Conservation (phyloP, 2,888 invertebrate species). For the Abrostola tripartita region DNA sequence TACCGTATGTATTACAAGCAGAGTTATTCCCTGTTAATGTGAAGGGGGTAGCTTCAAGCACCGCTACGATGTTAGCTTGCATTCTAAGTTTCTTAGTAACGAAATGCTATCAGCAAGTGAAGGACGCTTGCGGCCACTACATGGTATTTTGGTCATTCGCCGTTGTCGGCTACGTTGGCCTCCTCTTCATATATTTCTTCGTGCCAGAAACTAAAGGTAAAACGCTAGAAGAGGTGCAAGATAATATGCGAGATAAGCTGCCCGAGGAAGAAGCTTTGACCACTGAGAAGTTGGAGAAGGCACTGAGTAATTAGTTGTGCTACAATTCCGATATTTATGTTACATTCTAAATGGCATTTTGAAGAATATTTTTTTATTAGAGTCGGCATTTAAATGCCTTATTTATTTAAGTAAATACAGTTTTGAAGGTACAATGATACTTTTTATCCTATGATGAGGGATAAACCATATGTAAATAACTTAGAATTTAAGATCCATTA, state of each 20-base stretch:
- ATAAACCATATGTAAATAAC: background rate
- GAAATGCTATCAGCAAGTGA: conserved; percentile 88
- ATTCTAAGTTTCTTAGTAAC: conserved; percentile 88
- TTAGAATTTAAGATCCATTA: background rate
- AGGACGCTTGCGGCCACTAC: conserved; percentile 87
- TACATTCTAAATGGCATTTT: conserved; percentile 11
- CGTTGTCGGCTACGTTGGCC: conserved; percentile 84
- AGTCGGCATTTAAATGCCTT: background rate
- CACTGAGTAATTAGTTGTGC: conserved; percentile 6
- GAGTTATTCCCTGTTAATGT: conserved; percentile 90
- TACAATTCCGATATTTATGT: background rate
- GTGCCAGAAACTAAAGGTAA: conserved; percentile 91
- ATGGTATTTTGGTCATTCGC: conserved; percentile 89
- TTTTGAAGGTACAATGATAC: background rate
- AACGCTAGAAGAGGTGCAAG: conserved; percentile 89
- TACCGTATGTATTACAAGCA: conserved; percentile 90
- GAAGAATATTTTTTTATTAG: conserved; percentile 1
- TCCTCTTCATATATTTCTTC: conserved; percentile 86
- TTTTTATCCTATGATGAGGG: background rate
- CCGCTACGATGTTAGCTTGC: conserved; percentile 88
- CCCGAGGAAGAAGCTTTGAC: conserved; percentile 66
- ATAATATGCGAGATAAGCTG: conserved; percentile 78
- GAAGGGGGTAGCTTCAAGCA: conserved; percentile 88
- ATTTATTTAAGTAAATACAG: background rate
- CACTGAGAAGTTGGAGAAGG: conserved; percentile 33